Evolutionary conservation across 2,113 vertebrate genomes (phyloP).

Genomic region (Oreochromis niloticus): DNA sequence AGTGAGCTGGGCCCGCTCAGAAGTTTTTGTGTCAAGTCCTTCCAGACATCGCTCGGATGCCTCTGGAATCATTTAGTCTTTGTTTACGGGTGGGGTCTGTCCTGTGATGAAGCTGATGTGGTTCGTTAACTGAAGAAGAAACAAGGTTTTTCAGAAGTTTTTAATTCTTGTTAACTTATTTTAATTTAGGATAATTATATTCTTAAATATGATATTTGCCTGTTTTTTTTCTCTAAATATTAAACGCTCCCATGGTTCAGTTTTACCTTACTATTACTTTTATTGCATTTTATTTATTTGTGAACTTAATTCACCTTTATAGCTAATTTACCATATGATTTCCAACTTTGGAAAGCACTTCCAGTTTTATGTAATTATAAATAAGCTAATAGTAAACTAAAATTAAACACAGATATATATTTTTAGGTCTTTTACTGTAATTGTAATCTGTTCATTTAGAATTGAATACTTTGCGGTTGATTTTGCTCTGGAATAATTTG

Average conservation of each 20-base stretch:
- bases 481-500: neutral
- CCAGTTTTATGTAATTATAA: neutral
- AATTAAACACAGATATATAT: neutral
- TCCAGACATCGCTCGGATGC: neutral
- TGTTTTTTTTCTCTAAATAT: fast-evolving
- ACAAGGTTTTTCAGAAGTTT: fast-evolving
- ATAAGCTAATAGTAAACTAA: neutral
- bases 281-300: fast-evolving
- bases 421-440: neutral
- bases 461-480: neutral
- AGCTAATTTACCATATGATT: neutral
- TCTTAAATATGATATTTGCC: neutral
- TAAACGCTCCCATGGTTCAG: fast-evolving
- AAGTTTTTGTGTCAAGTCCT: neutral
- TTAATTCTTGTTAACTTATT: neutral
- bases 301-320: neutral
- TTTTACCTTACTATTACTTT: fast-evolving
- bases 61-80: fast-evolving
- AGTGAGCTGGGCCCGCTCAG: fast-evolving
- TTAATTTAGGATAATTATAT: neutral
- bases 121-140: neutral
- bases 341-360: neutral
- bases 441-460: neutral
- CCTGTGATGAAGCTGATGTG: neutral
- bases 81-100: neutral